phyloP scores from a whole-genome alignment of 2,888 invertebrate genomes.

The Hirtodrosophila cameraria region DNA sequence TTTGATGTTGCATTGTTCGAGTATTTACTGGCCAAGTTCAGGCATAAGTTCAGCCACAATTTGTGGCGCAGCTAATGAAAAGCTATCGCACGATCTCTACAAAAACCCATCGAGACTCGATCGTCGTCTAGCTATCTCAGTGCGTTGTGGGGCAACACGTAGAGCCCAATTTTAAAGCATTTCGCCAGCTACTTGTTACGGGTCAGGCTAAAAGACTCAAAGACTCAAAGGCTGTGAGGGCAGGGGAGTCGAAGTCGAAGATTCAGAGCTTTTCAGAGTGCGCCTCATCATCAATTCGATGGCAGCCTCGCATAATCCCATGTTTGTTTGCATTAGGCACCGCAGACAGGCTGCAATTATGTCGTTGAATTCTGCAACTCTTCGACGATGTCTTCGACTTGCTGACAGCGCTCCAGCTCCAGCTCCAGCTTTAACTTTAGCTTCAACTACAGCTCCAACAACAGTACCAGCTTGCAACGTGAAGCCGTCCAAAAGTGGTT shows the following conservation, averaged over 20 bases:
- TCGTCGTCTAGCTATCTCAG: conserved; percentile 27
- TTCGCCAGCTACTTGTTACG: conserved; percentile 76
- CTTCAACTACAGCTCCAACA: conserved; percentile 1
- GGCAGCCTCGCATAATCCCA: conserved; percentile 71
- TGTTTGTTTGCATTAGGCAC: conserved; percentile 79
- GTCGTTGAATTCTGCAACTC: conserved; percentile 64
- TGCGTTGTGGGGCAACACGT: conserved; percentile 74
- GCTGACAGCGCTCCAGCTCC: conserved; percentile 42
- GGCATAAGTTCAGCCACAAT: conserved; percentile 57
- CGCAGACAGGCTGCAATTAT: conserved; percentile 77
- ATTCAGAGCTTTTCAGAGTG: conserved; percentile 5
- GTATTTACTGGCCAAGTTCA: conserved; percentile 56
- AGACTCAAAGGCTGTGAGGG: neutral
- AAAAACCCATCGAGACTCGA: conserved; percentile 38
- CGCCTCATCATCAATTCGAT: conserved; percentile 53
- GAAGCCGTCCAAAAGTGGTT: conserved; percentile 40
- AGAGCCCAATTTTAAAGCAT: conserved; percentile 72
- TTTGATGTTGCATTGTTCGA: conserved; percentile 52
- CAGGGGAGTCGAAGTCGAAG: neutral
- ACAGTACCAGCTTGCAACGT: conserved; percentile 15
- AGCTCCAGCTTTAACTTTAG: conserved; percentile 6
- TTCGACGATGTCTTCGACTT: conserved; percentile 12
- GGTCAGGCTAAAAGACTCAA: conserved; percentile 48
- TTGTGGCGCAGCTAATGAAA: conserved; percentile 73
- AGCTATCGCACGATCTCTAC: conserved; percentile 73